Base-by-base conservation (phyloP, 2,888 invertebrate genomes). In the Falcaria lacertinaria region DNA sequence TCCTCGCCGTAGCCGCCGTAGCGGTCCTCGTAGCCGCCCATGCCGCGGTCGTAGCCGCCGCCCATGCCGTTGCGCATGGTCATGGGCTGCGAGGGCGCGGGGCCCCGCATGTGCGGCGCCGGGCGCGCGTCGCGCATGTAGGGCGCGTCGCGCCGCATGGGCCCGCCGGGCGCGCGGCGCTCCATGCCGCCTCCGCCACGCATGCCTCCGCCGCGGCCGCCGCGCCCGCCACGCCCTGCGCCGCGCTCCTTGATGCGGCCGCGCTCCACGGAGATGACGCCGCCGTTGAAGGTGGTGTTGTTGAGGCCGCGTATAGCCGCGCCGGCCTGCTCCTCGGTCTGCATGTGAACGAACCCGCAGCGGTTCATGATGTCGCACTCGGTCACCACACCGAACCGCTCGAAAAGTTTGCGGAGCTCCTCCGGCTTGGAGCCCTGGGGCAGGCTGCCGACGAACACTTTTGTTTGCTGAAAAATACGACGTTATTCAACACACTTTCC, bases 361-460 rank as follows among this genome's bases (percentile, higher is more conserved):
- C 97, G 93, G 78, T 97, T 97, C 89, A 98, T 95, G 45, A 98
- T 96, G 75, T 98, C 98, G 80, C 97, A 97, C 81, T 98, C 98
- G 14, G 95, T 95, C 4, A 98, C 97, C 43, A 91, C 91, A 36
- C 97, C 97, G 80, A 94, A 97, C 41, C 94, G 93, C 57, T 95
- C 93, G 85, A 98, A 98, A 39, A 97, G 88, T 54, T 93, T 92
- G 37, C 95, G 91, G 36, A 97, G 90, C 64, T 97, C 97, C 64
- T 95, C 94, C 43, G 94, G 93, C 65, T 95, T 94, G 56, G 96
- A 95, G 63, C 94, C 94, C 64, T 94, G 94, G 45, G 96, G 95
- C 74, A 98, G 86, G 82, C 97, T 96, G 54, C 98, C 98, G 69
- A 98, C 96, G 90, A 98, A 98, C 60, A 98, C 95, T 88, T 97